Conservation (phyloP, 1,140 invertebrate genomes). For the Oedothorax gibbosus region DNA sequence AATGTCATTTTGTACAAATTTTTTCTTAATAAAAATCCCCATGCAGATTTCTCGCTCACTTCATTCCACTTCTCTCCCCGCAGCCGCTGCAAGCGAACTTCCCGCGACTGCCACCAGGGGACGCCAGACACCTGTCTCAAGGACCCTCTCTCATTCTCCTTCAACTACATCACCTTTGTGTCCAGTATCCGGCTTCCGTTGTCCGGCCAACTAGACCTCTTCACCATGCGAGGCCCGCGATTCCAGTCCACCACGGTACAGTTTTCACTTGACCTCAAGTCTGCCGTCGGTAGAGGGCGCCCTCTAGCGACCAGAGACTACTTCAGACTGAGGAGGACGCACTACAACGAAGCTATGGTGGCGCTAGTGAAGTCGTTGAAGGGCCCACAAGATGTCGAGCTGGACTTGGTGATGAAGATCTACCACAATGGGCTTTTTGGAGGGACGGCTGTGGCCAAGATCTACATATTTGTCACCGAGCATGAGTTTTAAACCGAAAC, state of each 20-base stretch:
- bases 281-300: constrained; percentile 74
- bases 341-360: constrained; percentile 79
- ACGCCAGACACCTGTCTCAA: constrained; percentile 78
- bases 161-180: constrained; percentile 91
- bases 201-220: constrained; percentile 79
- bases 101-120: constrained; percentile 76
- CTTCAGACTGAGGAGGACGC: constrained; percentile 73
- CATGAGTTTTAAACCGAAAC: constrained; percentile 77
- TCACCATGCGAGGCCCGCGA: constrained; percentile 83
- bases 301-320: constrained; percentile 74
- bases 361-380: constrained; percentile 78
- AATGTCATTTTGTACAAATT: too few relatives aligned
- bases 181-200: constrained; percentile 82
- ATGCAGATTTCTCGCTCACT: too few relatives aligned
- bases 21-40: too few relatives aligned
- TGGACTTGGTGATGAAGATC: constrained; percentile 88
- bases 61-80: constrained; percentile 65
- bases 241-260: constrained; percentile 77
- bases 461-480: constrained; percentile 86
- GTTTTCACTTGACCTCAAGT: constrained; percentile 80
- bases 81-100: constrained; percentile 84
- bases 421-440: constrained; percentile 77
- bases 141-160: constrained; percentile 85
- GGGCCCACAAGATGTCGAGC: constrained; percentile 89
- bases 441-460: constrained; percentile 84